phyloP scores from a whole-genome alignment of 2,113 vertebrate genomes.

The Phycodurus eques region DNA sequence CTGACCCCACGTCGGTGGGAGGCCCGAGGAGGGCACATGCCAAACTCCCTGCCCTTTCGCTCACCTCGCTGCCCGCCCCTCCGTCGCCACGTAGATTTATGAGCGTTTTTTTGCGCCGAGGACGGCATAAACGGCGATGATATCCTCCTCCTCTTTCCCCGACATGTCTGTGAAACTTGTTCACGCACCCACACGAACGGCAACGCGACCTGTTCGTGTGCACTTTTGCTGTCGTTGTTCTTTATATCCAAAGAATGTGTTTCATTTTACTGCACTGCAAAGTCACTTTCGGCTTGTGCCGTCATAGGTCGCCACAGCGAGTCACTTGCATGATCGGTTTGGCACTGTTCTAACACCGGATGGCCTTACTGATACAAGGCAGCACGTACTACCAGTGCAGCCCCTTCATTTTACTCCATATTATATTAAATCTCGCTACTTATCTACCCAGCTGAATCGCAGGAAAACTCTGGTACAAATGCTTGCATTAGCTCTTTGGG shows the following conservation, averaged over 20 bases:
- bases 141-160: constrained; percentile 27
- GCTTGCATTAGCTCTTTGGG: no score
- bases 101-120: constrained; percentile 40
- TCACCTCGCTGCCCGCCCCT: constrained; percentile 70
- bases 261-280: neutral
- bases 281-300: neutral
- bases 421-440: no score
- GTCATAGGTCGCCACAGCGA: neutral
- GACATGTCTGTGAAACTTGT: constrained; percentile 18
- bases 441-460: no score
- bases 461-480: no score
- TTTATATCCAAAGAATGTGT: neutral
- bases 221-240: neutral
- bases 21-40: constrained; percentile 74
- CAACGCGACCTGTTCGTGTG: neutral
- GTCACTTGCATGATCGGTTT: neutral
- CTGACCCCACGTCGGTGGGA: constrained; percentile 71
- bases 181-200: neutral
- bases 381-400: no score
- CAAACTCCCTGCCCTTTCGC: constrained; percentile 74
- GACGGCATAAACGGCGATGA: constrained; percentile 20
- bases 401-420: no score
- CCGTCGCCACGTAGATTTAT: constrained; percentile 71
- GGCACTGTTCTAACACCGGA: neutral
- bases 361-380: no score